Base-by-base conservation (phyloP, 2,888 invertebrate genomes). In the Temnothorax ravouxi region DNA sequence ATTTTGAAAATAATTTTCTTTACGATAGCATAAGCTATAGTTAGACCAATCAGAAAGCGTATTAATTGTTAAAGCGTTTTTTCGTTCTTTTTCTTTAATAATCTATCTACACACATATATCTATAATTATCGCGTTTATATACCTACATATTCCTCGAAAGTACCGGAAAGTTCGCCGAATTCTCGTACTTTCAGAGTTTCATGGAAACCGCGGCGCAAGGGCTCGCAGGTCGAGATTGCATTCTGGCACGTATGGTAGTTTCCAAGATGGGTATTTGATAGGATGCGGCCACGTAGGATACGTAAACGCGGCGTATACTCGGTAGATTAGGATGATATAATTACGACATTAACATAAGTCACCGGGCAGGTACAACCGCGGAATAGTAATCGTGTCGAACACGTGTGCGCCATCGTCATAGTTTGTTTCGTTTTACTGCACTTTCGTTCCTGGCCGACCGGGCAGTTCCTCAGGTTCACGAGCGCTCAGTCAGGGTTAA, bases 281-380 rank as follows among this genome's bases (percentile, higher is more conserved):
- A 94, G 92, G 93, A 94, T 88, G 92, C 86, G 92, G 91, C 93
- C 93, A 93, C 94, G 94, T 93, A 93, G 92, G 87, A 87, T 92
- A 92, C 91, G 91, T 92, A 92, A 91, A 91, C 84, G 89, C 91
- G 89, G 91, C 92, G 91, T 80, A 71, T 80, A 93, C 91, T 91
- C 90, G 91, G 92, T 93, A 94, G 95, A 95, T 94, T 94, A 94
- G 94, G 93, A 93, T 94, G 94, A 95, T 95, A 95, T 95, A 95
- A 95, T 95, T 95, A 94, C 94, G 92, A 91, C 93, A 94, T 95
- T 95, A 95, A 94, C 94, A 95, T 95, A 95, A 95, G 94, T 94
- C 94, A 94, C 92, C 93, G 93, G 92, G 88, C 91, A 91, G 90
- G 90, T 88, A 93, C 94, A 90, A 72, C 90, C 88, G 89, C 90